A percentile compares a stretch with the other conserved stretches of the same genome.
Conservation (phyloP, 2,113 vertebrate genomes). For the Oxyura jamaicensis region DNA sequence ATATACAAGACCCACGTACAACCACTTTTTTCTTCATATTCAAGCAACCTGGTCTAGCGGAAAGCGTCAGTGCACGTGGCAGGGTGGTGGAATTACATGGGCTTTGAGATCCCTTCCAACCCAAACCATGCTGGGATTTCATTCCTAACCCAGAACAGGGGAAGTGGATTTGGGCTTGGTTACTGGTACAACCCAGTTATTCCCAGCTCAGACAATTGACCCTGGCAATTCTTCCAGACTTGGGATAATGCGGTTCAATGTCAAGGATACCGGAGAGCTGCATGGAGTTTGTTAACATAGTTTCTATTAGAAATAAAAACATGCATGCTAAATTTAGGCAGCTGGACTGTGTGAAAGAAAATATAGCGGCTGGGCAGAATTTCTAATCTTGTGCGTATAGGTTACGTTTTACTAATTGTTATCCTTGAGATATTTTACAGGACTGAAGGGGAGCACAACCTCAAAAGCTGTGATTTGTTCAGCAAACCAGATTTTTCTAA, state of each 20-base stretch:
- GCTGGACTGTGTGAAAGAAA: constrained; percentile 6
- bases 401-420: neutral
- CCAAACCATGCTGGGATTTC: neutral
- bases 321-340: constrained; percentile 1
- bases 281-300: neutral
- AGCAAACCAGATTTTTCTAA: neutral
- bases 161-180: neutral
- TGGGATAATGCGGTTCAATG: neutral
- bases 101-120: too few relatives aligned
- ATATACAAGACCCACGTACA: fast-evolving
- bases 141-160: neutral
- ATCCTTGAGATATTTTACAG: neutral
- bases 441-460: neutral
- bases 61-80: too few relatives aligned
- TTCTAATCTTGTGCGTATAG: neutral
- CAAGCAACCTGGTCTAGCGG: too few relatives aligned
- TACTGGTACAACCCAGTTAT: neutral
- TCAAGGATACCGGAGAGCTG: neutral
- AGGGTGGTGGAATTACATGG: too few relatives aligned
- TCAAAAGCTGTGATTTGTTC: neutral
- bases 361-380: neutral
- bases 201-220: fast-evolving
- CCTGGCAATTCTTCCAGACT: neutral
- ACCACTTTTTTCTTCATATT: fast-evolving
- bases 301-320: constrained; percentile 27